Percentiles rank a stretch among this genome's conserved stretches.
These are phyloP conservation scores for Styela clava DNA, from an alignment of 23 tunicate genomes.

Conservation along the genomic window DNA sequence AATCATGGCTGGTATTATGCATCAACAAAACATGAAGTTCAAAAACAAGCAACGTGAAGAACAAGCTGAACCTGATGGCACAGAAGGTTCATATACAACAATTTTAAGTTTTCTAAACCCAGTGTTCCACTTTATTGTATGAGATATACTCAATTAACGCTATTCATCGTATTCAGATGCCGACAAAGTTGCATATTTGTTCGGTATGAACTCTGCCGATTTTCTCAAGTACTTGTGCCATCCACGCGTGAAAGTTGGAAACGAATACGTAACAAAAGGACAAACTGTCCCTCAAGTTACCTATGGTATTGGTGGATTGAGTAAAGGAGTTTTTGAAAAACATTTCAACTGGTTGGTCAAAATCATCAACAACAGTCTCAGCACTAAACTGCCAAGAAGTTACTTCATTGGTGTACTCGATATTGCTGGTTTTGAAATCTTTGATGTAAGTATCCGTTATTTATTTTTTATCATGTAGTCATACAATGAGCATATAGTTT, in stretches of 20 bases:
- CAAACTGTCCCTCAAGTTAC: constrained; percentile 77
- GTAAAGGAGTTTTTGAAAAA: constrained; percentile 82
- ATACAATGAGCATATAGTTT: no score
- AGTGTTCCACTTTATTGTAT: no score
- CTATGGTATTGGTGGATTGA: constrained; percentile 73
- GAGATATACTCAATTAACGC: no score
- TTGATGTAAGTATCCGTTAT: constrained; percentile 65
- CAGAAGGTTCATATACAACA: constrained; percentile 59
- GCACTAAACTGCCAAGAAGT: constrained; percentile 94
- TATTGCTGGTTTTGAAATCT: constrained; percentile 99
- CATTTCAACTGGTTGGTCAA: constrained; percentile 95
- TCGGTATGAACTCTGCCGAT: constrained; percentile 96
- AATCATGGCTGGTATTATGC: constrained; percentile 91
- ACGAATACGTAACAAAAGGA: constrained; percentile 97
- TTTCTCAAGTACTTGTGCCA: constrained; percentile 80
- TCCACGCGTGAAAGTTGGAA: constrained; percentile 98
- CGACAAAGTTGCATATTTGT: constrained; percentile 93
- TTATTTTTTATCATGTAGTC: no score
- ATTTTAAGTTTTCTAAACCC: no score
- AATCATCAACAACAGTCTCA: constrained; percentile 77
- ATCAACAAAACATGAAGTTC: constrained; percentile 90
- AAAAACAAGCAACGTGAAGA: constrained; percentile 94
- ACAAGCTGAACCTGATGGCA: constrained; percentile 95
- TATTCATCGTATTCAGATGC: constrained; percentile 81
- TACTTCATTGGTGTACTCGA: constrained; percentile 99